These are phyloP conservation scores for Alectoris magna DNA, from an alignment of 2,797 vertebrate species.

Conservation along the genomic window DNA sequence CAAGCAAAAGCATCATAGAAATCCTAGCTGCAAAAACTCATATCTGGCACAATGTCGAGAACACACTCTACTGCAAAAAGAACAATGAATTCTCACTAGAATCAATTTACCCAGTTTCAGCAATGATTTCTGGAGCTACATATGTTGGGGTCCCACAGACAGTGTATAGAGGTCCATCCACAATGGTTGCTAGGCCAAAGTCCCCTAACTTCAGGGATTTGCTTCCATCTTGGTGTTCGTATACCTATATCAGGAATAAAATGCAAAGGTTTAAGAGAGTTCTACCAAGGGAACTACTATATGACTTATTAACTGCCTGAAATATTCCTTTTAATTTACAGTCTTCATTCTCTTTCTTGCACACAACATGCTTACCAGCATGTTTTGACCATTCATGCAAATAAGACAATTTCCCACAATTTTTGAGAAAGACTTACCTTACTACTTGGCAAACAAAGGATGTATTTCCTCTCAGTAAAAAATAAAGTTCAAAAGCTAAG, in stretches of 20 bases:
- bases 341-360: neutral
- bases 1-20: constrained; percentile 10
- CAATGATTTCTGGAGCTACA: constrained; percentile 96
- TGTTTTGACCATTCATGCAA: neutral
- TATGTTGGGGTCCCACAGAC: constrained; percentile 98
- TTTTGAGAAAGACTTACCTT: neutral
- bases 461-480: neutral
- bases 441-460: neutral
- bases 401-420: neutral
- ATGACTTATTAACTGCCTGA: neutral
- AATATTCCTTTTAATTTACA: neutral
- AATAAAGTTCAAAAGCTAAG: neutral
- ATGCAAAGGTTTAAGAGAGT: neutral
- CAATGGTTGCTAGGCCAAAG: constrained; percentile 94
- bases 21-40: neutral
- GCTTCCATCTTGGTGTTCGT: constrained; percentile 94
- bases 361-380: neutral
- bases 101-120: constrained; percentile 90
- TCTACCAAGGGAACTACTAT: neutral
- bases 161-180: constrained; percentile 92
- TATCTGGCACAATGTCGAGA: neutral
- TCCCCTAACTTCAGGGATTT: constrained; percentile 95
- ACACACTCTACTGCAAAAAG: neutral
- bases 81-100: neutral
- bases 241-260: constrained; percentile 84